phyloP scores from a whole-genome alignment of 2,113 vertebrate species.

The Sigmodon hispidus region DNA sequence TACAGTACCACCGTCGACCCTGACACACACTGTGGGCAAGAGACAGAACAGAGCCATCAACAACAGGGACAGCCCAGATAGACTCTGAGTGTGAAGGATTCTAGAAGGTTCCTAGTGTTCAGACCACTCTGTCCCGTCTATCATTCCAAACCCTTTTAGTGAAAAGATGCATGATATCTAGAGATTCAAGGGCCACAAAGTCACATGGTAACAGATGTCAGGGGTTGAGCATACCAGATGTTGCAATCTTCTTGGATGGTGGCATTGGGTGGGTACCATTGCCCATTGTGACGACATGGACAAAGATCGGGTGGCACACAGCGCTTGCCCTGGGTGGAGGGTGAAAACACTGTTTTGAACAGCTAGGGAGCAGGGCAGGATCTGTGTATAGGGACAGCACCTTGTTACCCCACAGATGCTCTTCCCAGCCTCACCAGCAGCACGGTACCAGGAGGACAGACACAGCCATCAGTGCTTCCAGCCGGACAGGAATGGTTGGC shows the following conservation, averaged over 20 bases:
- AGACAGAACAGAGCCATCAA: not conserved
- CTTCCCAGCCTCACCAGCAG: conserved; percentile 85
- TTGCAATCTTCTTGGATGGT: conserved; percentile 94
- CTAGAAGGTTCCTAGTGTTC: not conserved
- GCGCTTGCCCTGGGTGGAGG: conserved; percentile 83
- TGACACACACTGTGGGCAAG: conserved; percentile 86
- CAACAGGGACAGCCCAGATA: not conserved
- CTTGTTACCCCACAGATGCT: not conserved
- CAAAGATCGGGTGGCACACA: conserved; percentile 91
- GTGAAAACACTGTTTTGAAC: fast-evolving
- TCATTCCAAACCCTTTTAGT: not conserved
- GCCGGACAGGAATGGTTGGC: conserved; percentile 79
- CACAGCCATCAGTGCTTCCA: conserved; percentile 87
- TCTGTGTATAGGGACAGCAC: no score
- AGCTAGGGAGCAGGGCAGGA: not conserved
- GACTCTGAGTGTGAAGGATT: not conserved
- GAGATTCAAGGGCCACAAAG: not conserved
- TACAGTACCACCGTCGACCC: conserved; percentile 90
- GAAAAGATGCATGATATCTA: not conserved
- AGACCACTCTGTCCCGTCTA: not conserved
- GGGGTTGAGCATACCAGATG: conserved; percentile 85
- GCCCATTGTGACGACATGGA: conserved; percentile 92
- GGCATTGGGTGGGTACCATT: conserved; percentile 89
- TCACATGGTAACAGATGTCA: not conserved
- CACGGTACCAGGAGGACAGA: conserved; percentile 90